Evolutionary conservation across 2,888 invertebrate species (phyloP).

Genomic region (Erebia palarica): DNA sequence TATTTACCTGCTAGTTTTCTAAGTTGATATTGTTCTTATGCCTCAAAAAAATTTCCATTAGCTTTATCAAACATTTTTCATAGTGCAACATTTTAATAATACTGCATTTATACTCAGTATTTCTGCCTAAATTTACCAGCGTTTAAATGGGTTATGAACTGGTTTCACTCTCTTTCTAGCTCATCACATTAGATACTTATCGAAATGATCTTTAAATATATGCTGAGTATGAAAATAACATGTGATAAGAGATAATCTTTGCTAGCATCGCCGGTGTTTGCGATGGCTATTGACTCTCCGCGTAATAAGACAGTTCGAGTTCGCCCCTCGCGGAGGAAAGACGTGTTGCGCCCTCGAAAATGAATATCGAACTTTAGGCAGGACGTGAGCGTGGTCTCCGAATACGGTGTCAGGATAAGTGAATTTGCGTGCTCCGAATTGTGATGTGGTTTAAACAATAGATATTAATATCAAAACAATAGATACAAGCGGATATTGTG

Average conservation of each 20-base stretch:
- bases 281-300: not conserved
- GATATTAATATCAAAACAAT: slow-evolving; percentile 30
- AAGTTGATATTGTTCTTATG: not conserved
- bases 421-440: slow-evolving; percentile 42
- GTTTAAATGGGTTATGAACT: not conserved
- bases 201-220: slow-evolving; percentile 28
- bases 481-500: slow-evolving; percentile 28
- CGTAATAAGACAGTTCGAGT: slow-evolving; percentile 41
- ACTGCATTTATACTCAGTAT: not conserved
- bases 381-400: slow-evolving; percentile 32
- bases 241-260: slow-evolving; percentile 46
- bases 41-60: not conserved
- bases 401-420: slow-evolving; percentile 45
- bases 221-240: slow-evolving; percentile 35
- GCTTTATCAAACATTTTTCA: not conserved
- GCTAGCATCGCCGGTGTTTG: slow-evolving; percentile 21
- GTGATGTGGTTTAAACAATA: slow-evolving; percentile 44
- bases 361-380: slow-evolving; percentile 37
- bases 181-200: slow-evolving; percentile 2
- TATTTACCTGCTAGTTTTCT: not conserved
- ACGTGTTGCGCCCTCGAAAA: slow-evolving; percentile 37
- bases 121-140: not conserved
- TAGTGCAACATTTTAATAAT: not conserved
- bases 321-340: slow-evolving; percentile 30
- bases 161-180: not conserved